These are phyloP conservation scores for Euleptes europaea DNA, from an alignment of 2,113 vertebrate genomes.

Conservation along the genomic window DNA sequence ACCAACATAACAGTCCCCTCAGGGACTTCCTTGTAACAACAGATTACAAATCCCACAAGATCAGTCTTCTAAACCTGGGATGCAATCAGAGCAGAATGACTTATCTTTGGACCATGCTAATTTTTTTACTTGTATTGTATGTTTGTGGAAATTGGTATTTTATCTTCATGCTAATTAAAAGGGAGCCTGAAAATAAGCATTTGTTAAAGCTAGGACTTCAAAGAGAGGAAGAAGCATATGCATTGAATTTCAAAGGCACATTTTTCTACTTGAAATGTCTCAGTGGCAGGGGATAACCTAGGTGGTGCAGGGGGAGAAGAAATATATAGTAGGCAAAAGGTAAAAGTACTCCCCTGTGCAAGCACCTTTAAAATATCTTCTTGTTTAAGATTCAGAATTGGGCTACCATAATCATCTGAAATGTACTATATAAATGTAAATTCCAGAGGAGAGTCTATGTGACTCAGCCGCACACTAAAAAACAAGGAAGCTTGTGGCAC, in stretches of 20 bases:
- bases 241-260: slow-evolving; percentile 18
- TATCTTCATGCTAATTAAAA: slow-evolving; percentile 38
- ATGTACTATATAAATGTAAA: no score
- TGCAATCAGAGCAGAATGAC: slow-evolving; percentile 15
- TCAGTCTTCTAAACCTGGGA: neutral
- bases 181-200: slow-evolving; percentile 23
- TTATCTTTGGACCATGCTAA: slow-evolving; percentile 4
- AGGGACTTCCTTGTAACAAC: neutral
- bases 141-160: slow-evolving; percentile 33
- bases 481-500: no score
- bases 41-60: neutral
- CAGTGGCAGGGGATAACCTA: neutral
- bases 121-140: neutral
- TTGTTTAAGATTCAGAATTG: no score
- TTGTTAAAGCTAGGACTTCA: slow-evolving; percentile 16
- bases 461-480: no score
- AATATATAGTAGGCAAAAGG: no score
- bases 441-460: no score
- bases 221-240: neutral
- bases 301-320: neutral
- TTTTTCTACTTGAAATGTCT: neutral
- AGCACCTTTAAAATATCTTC: no score
- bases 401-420: no score
- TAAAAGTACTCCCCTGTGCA: no score
- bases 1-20: no score